A percentile compares a stretch with the other conserved stretches of the same genome.
Evolutionary conservation across 2,797 vertebrate species (phyloP).

Genomic region (Eulemur mongoz): DNA sequence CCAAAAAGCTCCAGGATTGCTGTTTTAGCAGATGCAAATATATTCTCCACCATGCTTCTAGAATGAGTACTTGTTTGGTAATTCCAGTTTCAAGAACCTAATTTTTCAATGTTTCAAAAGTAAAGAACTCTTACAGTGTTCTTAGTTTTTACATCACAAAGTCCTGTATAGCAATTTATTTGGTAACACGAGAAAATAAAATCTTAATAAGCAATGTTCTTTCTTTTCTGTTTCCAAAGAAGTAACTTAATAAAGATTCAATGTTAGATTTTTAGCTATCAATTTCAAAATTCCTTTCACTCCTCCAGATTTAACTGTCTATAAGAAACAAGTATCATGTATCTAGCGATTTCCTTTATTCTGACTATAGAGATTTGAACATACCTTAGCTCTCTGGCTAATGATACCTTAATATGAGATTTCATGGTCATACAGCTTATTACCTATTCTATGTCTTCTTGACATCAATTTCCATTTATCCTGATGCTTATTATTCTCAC

Average conservation of each 20-base stretch:
- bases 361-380: not conserved
- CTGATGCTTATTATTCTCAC: not conserved
- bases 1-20: not conserved
- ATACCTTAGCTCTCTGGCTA: not conserved
- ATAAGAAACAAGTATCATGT: not conserved
- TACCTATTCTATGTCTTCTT: not conserved
- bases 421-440: not conserved
- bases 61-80: not conserved
- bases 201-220: not conserved
- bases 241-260: not conserved
- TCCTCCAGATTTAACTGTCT: not conserved
- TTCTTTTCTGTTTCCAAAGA: not conserved
- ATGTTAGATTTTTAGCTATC: not conserved
- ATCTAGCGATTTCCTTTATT: not conserved
- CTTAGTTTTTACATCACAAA: not conserved
- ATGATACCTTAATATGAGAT: not conserved
- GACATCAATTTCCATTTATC: not conserved
- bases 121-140: not conserved
- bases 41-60: not conserved
- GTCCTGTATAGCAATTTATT: not conserved
- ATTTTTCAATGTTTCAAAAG: slow-evolving; percentile 4
- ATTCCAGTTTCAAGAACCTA: not conserved
- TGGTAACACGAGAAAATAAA: not conserved
- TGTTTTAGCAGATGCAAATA: not conserved
- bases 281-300: not conserved